Evolutionary conservation across 2,797 vertebrate species (phyloP).

Genomic region (Scyliorhinus canicula): DNA sequence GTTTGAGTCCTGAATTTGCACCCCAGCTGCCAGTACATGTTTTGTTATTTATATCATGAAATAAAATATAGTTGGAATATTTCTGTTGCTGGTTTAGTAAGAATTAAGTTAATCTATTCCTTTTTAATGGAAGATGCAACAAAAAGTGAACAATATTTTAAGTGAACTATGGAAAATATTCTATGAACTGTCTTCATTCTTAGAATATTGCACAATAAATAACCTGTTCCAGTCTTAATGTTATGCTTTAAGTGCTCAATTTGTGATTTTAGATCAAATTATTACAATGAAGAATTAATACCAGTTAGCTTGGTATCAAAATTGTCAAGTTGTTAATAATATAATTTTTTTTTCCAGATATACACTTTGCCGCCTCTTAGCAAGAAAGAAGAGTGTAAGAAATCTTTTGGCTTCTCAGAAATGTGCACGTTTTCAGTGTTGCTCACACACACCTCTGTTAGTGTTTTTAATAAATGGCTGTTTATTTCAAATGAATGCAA

Average conservation of each 20-base stretch:
- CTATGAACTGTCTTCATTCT: background rate
- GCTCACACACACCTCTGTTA: background rate
- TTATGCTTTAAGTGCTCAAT: background rate
- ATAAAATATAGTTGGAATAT: background rate
- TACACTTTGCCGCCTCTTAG: slow-evolving; percentile 93
- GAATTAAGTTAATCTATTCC: background rate
- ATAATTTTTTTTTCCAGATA: slow-evolving; percentile 66
- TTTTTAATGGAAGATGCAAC: background rate
- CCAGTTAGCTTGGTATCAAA: background rate
- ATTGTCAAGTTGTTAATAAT: background rate
- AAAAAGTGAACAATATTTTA: background rate
- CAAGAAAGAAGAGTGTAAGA: slow-evolving; percentile 98
- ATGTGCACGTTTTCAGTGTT: background rate
- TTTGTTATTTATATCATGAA: background rate
- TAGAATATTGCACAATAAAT: background rate
- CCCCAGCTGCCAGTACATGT: background rate
- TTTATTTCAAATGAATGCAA: background rate
- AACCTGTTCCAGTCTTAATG: background rate
- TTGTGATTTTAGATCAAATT: background rate
- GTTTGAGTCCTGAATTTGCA: background rate
- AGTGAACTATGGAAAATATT: background rate
- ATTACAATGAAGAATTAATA: background rate
- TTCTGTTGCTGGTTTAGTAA: background rate
- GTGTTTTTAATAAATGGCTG: background rate
- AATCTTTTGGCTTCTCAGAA: background rate